Evolutionary conservation across 2,888 invertebrate genomes (phyloP).

Genomic region (Urechis unicinctus): DNA sequence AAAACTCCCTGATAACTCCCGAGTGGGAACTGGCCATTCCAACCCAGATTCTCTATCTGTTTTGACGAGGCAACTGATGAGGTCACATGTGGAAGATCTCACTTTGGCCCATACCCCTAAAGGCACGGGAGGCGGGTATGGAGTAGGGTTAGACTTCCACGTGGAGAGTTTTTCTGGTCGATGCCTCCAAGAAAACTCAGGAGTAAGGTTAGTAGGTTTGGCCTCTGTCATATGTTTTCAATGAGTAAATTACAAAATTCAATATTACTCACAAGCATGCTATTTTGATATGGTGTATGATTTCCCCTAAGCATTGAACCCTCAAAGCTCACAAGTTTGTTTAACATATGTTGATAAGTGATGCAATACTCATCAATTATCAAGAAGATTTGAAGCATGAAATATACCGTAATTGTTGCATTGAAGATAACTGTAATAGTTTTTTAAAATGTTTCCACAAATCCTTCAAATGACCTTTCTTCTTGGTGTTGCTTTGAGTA

Average conservation of each 20-base stretch:
- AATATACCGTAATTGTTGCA: neutral
- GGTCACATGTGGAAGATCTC: slow-evolving; percentile 31
- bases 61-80: slow-evolving; percentile 33
- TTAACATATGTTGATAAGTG: neutral
- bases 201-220: no score
- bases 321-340: neutral
- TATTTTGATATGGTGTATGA: neutral
- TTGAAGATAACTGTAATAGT: neutral
- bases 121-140: slow-evolving; percentile 46
- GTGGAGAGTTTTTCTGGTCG: slow-evolving; percentile 23
- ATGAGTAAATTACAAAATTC: no score
- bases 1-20: no score
- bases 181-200: slow-evolving; percentile 9
- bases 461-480: neutral
- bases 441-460: neutral
- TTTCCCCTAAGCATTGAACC: no score
- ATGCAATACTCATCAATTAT: no score
- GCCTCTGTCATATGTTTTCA: no score
- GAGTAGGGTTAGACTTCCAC: slow-evolving; percentile 43
- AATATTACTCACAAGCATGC: neutral
- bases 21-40: neutral
- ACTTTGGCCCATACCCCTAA: slow-evolving; percentile 39
- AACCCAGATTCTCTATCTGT: slow-evolving; percentile 28
- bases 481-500: slow-evolving; percentile 1
- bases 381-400: no score